A percentile compares a stretch with the other conserved stretches of the same genome.
phyloP scores from a whole-genome alignment of 2,888 invertebrate species.

The Rhaphigaster nebulosa region DNA sequence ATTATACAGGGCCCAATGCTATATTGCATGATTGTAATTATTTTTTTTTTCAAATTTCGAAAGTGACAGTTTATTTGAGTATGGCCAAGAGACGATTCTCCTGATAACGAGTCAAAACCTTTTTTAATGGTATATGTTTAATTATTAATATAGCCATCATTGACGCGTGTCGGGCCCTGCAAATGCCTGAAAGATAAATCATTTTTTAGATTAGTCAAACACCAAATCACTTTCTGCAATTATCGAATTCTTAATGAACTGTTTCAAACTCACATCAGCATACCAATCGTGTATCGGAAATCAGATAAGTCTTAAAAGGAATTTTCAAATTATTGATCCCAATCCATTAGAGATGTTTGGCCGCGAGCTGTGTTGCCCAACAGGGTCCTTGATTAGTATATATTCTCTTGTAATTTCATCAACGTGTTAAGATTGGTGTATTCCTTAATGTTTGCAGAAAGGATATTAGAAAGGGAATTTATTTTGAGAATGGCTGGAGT shows the following conservation, averaged over 20 bases:
- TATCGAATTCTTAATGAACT: not conserved
- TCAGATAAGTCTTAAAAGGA: not conserved
- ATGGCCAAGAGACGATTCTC: too few relatives aligned
- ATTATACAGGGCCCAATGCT: too few relatives aligned
- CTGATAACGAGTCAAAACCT: too few relatives aligned
- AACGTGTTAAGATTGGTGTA: not conserved
- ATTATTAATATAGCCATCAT: too few relatives aligned
- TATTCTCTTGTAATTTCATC: not conserved
- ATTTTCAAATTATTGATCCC: not conserved
- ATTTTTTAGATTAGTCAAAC: not conserved
- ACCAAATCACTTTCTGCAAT: not conserved
- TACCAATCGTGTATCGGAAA: not conserved
- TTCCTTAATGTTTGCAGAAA: slow-evolving; percentile 5
- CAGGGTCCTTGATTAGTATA: not conserved
- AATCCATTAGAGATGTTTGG: slow-evolving; percentile 9
- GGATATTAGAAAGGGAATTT: slow-evolving; percentile 12
- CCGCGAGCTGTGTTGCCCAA: not conserved
- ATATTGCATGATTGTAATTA: too few relatives aligned
- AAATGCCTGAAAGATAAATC: not conserved
- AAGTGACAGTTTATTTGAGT: too few relatives aligned
- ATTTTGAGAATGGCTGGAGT: not conserved
- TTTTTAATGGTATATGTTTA: too few relatives aligned
- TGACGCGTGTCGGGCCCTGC: too few relatives aligned
- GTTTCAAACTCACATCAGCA: not conserved
- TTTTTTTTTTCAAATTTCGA: too few relatives aligned